Conservation (phyloP, 2,888 invertebrate genomes). For the Allacma fusca region DNA sequence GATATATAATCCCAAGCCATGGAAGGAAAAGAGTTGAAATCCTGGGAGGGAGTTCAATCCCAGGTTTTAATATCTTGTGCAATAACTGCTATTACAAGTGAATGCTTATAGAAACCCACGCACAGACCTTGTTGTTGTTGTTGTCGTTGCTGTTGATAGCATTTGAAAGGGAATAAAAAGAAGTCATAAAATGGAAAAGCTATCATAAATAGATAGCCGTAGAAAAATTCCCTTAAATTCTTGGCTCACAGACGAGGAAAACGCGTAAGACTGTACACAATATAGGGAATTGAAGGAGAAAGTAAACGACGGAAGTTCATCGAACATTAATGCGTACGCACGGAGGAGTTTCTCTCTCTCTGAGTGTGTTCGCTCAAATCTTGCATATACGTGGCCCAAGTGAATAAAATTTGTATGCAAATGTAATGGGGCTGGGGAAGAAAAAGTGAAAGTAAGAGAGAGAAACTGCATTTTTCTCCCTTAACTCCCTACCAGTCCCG, state of each 20-base stretch:
- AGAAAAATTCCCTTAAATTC: slow-evolving; percentile 2
- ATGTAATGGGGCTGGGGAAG: slow-evolving; percentile 36
- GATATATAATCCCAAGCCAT: too few species aligned
- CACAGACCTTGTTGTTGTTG: background rate
- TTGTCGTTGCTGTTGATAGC: background rate
- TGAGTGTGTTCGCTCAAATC: background rate
- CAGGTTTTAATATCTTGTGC: too few species aligned
- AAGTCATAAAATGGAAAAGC: slow-evolving; percentile 5
- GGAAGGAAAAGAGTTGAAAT: too few species aligned
- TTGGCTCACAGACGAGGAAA: background rate
- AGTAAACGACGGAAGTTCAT: slow-evolving; percentile 37
- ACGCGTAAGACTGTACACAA: background rate
- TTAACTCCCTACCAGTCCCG: too few species aligned
- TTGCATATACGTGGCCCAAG: slow-evolving; percentile 8
- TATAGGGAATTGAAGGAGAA: background rate
- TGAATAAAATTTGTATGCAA: slow-evolving; percentile 44
- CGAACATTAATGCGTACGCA: slow-evolving; percentile 38
- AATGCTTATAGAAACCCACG: too few species aligned
- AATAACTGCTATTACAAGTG: too few species aligned
- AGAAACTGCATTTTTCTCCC: background rate
- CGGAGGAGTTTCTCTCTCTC: slow-evolving; percentile 2
- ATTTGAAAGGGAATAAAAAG: background rate
- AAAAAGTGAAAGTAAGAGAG: slow-evolving; percentile 1
- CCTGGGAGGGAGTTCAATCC: too few species aligned
- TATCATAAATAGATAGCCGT: slow-evolving; percentile 4